Conservation (phyloP, 2,797 vertebrate genomes). For the Acanthornis magna region DNA sequence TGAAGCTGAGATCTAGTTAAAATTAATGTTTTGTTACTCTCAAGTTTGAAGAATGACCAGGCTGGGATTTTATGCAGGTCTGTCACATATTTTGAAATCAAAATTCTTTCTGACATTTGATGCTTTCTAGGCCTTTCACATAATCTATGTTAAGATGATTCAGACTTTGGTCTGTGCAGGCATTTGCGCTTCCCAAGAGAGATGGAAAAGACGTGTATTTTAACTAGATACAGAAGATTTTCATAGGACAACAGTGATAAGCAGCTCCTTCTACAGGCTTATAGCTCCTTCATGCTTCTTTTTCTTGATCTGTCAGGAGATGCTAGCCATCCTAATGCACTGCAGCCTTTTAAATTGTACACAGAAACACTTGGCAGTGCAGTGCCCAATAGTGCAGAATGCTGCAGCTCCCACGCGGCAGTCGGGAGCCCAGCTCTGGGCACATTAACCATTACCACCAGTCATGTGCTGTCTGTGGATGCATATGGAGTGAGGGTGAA, state of each 20-base stretch:
- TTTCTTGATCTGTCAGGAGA: neutral
- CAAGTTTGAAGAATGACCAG: neutral
- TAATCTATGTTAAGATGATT: neutral
- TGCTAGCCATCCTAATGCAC: neutral
- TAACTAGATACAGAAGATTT: neutral
- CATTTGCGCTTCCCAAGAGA: neutral
- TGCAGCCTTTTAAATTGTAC: neutral
- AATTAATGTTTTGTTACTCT: neutral
- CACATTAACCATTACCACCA: neutral
- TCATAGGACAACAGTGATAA: neutral
- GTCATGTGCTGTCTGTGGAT: neutral
- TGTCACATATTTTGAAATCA: neutral
- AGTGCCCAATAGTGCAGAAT: rapidly evolving
- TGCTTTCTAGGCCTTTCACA: neutral
- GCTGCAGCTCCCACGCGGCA: neutral
- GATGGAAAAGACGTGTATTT: neutral
- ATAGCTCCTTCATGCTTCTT: neutral
- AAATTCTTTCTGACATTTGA: neutral
- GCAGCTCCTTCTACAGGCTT: neutral
- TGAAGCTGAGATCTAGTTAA: neutral
- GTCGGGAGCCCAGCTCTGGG: neutral
- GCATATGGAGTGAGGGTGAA: neutral
- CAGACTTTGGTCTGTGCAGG: neutral
- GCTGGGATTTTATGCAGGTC: neutral
- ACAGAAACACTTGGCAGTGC: neutral